phyloP scores from a whole-genome alignment of 2,797 vertebrate species.

The Enteromius radiatus region DNA sequence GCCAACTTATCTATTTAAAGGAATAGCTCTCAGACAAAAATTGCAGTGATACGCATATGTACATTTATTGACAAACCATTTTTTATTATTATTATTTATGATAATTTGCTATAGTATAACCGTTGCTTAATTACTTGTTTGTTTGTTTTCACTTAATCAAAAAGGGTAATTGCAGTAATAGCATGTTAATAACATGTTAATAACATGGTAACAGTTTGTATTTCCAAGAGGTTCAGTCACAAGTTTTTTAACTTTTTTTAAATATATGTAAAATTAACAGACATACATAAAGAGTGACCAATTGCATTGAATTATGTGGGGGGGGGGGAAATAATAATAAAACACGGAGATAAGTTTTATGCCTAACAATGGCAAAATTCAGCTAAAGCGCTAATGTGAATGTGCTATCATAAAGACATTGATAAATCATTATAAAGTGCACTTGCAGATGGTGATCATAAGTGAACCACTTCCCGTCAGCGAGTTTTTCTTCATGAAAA shows the following conservation, averaged over 20 bases:
- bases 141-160: not conserved
- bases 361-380: not conserved
- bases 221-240: not conserved
- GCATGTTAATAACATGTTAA: no score
- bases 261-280: not conserved
- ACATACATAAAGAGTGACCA: not conserved
- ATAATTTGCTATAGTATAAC: no score
- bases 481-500: not conserved
- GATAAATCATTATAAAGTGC: constrained; percentile 55
- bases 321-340: not conserved
- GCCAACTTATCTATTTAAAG: constrained; percentile 21
- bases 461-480: not conserved
- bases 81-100: no score
- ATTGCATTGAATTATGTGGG: not conserved
- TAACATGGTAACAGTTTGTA: not conserved
- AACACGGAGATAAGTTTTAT: not conserved
- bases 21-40: not conserved
- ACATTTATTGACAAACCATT: no score
- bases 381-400: constrained; percentile 65
- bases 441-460: constrained; percentile 37
- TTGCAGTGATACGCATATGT: no score
- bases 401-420: constrained; percentile 64
- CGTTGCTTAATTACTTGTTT: no score
- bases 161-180: not conserved
- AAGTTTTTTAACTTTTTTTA: not conserved